Base-by-base conservation (phyloP, 1,140 invertebrate genomes). In the Megalopta genalis region DNA sequence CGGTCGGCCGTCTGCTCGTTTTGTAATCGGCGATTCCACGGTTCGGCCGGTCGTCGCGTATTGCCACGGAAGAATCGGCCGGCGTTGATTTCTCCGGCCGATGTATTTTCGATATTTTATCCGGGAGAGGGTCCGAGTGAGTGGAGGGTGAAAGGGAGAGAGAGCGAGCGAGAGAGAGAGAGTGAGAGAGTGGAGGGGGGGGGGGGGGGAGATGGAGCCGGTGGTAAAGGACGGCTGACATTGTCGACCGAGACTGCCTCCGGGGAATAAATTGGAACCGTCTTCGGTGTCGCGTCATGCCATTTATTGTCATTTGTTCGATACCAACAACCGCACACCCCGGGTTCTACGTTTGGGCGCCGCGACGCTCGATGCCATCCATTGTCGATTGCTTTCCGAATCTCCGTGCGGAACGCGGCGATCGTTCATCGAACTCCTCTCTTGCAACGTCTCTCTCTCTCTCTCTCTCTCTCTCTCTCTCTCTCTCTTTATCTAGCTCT, bases 261-360 rank as follows among this genome's bases (percentile, higher is more conserved):
- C 64, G 62, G 85, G 83, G 82, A 89, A 91, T 91, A 91, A 91
- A 91, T 90, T 88, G 90, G 84, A 88, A 88, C 84, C 89, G 89
- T 90, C 90, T 89, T 89, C 80, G 77, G 80, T 76, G 85, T 81
- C 83, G 83, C 86, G 88, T 87, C 83, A 82, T 78, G 81, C 85
- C 86, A 89, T 91, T 90, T 89, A 89, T 91, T 89, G 88, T 90
- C 90, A 88, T 90, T 90, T 90, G 84, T 86, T 90, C 90, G 86
- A 90, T 89, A 90, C 82, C 83, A 87, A 81, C 85, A 74, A 81
- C 74, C 66, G 60, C 54, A 57, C 21, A n/a, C n/a, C 52, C 54
- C 54, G 1, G n/a, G 49, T 52, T 52, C 49, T 21, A 7, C 54
- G n/a, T 74, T 68, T 81, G 84, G 79, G 49, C 62, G 66, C 27